Base-by-base conservation (phyloP, 2,797 vertebrate genomes). In the Ceryle rudis region DNA sequence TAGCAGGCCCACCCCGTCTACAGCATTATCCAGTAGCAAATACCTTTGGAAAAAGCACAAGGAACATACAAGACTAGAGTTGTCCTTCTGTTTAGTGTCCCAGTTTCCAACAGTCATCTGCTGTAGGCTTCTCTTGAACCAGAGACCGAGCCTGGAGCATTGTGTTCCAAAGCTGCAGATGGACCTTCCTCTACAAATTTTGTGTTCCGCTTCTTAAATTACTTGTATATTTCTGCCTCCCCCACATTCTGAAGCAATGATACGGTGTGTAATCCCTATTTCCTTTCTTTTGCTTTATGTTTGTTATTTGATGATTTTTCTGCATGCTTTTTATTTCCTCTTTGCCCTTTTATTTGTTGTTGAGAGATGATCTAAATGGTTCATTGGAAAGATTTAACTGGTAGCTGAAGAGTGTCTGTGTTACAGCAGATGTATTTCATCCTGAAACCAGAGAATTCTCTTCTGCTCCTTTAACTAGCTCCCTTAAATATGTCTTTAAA, bases 261-360 rank as follows among this genome's bases (percentile, higher is more conserved):
- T 23, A 49, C 2, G 0, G 3, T 10, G 5, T 33, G 37, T 49
- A 72, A 72, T 39, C 4, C 2, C 1, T 15, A 16, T 84, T 75
- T 55, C 20, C 28, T 57, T 90, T 49, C 9, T 86, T 67, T 70
- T 61, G 11, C 9, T 57, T 80, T 80, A 20, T 2, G 6, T 67
- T 25, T 85, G 21, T 81, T 33, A 6, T n/a, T 80, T 81, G 57
- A 31, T n/a, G 22, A 31, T 49, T 90, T 91, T 35, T 83, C 69
- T 60, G 28, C 5, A 10, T 46, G 17, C 7, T 60, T 87, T 87
- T 85, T 46, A 60, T 44, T 23, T 11, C 11, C 85, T 37, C 35
- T 60, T 89, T 75, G 13, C 16, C 19, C 14, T 84, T 73, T n/a
- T 35, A 47, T 71, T 64, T 74, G 29, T 61, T 33, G 14, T 51